Evolutionary conservation across 2,113 vertebrate genomes (phyloP).

Genomic region (Stegastes partitus): DNA sequence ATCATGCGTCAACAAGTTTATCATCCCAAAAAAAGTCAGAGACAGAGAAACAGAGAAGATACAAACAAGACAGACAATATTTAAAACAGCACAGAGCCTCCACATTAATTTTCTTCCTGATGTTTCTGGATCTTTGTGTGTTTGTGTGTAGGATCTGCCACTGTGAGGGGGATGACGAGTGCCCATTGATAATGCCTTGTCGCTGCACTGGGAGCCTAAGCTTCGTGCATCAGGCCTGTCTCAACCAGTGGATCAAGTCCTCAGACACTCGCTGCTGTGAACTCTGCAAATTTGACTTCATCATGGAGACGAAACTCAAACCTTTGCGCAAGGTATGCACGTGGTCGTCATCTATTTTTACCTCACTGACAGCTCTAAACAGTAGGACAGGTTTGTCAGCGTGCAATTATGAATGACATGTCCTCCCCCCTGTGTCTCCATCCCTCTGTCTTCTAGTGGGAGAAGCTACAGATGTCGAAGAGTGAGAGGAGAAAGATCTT

Average conservation of each 20-base stretch:
- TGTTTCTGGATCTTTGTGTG: constrained; percentile 26
- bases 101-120: background rate
- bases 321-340: constrained; percentile 91
- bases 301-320: constrained; percentile 98
- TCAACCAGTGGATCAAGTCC: constrained; percentile 99
- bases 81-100: background rate
- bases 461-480: constrained; percentile 95
- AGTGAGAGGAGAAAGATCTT: constrained; percentile 95
- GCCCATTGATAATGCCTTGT: constrained; percentile 94
- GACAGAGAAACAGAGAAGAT: background rate
- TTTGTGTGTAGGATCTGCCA: constrained; percentile 94
- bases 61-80: background rate
- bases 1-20: background rate
- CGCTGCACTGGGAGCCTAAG: constrained; percentile 94
- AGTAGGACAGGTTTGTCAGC: background rate
- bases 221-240: constrained; percentile 95
- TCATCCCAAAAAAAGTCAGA: background rate
- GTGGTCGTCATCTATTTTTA: accelerated
- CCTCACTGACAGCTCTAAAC: background rate
- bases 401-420: background rate
- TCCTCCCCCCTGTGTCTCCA: background rate
- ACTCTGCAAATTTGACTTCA: constrained; percentile 98
- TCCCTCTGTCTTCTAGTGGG: constrained; percentile 87
- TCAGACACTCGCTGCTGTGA: constrained; percentile 98
- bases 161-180: constrained; percentile 97